Percentiles rank a stretch among this genome's conserved stretches.
phyloP scores from a whole-genome alignment of 2,113 vertebrate species.

The Amblyopsis rosae region DNA sequence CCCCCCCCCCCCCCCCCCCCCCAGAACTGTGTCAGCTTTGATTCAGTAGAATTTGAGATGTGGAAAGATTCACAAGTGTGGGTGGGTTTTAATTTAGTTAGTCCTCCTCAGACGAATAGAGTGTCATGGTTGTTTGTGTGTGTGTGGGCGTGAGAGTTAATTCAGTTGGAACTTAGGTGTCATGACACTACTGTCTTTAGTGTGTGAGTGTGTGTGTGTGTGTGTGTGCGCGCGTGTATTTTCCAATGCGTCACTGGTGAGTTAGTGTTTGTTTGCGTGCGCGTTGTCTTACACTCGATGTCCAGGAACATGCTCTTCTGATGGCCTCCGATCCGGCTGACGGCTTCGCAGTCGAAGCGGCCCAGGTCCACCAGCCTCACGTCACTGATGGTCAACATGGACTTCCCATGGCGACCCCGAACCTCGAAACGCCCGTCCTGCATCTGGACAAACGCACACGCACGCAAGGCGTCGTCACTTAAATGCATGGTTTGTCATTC shows the following conservation, averaged over 20 bases:
- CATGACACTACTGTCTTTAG: no score
- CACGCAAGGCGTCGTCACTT: not conserved
- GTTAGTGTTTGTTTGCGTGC: no score
- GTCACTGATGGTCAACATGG: slow-evolving; percentile 87
- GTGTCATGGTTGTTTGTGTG: not conserved
- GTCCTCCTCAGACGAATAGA: not conserved
- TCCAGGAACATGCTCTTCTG: slow-evolving; percentile 99
- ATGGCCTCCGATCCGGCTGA: slow-evolving; percentile 94
- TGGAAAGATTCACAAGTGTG: no score
- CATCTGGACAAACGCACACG: slow-evolving; percentile 77
- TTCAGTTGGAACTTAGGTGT: no score
- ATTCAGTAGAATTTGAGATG: no score
- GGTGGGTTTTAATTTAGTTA: no score
- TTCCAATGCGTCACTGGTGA: no score
- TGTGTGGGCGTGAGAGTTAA: not conserved
- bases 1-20: no score
- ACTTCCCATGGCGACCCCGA: slow-evolving; percentile 87
- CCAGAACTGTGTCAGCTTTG: no score
- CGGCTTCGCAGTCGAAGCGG: slow-evolving; percentile 95
- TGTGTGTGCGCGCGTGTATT: no score
- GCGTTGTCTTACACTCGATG: slow-evolving; percentile 85
- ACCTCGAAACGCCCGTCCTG: slow-evolving; percentile 91
- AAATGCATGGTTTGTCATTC: no score
- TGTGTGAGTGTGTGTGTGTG: no score
- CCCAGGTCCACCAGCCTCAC: slow-evolving; percentile 88